Evolutionary conservation across 2,888 invertebrate species (phyloP), one percentile per base, ranked within the genome.

Genomic region (Cataglyphis albicans): DNA sequence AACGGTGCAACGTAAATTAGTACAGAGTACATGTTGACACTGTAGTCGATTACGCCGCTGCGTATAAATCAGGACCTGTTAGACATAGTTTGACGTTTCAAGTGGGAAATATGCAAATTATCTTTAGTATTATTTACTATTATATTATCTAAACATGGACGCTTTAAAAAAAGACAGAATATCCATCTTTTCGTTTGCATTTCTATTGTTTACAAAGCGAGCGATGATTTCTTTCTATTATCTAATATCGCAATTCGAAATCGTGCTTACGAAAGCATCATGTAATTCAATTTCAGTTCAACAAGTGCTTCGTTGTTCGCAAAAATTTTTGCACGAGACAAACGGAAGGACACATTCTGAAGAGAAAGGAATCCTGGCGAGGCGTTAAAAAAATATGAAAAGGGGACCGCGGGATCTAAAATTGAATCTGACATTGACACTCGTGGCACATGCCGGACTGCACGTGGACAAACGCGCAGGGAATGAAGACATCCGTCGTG

Each of bases 401-500:
- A 21, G 21, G 32, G 15, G 21, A 15, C 4, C 6, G 55, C 44
- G 64, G 32, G 48, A 57, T 75, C 57, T 67, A 35, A 52, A 59
- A 82, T 61, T 59, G 70, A 55, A 80, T 68, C 59, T 25, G 78
- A 35, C 41, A 61, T 68, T 59, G 78, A 80, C 78, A 80, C 25
- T 78, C 25, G 78, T 67, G 44, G 57, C 68, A 15, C 18, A 48
- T 70, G 70, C 44, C 35, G 59, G 70, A 80, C 68, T 25, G 59
- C 78, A 80, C 59, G 61, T 52, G 81, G 85, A 80, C 55, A 25
- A 29, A 52, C n/a, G 48, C 48, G 48, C 5, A 44, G 29, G 55
- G 68, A 84, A 87, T 85, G 82, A 84, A 89, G 89, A 87, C 86
- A 57, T 85, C 70, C 83, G 38, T 81, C 59, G 72, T 44, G 25